Evolutionary conservation across 2,113 vertebrate species (phyloP).

Genomic region (Podilymbus podiceps): DNA sequence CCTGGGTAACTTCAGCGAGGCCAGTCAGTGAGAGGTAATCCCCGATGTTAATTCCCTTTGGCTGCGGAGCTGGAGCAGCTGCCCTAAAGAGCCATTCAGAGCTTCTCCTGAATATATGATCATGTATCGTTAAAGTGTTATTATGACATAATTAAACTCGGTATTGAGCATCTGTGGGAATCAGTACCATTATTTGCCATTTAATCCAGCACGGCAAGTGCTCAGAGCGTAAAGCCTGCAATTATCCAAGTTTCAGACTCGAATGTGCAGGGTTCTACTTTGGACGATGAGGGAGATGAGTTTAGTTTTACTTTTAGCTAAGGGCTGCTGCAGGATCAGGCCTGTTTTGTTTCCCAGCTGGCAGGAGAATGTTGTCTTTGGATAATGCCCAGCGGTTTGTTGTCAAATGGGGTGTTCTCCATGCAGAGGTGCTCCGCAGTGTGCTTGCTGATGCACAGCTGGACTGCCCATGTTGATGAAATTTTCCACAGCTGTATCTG

Average conservation of each 20-base stretch:
- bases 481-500: slow-evolving; percentile 42
- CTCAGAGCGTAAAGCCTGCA: neutral
- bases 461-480: neutral
- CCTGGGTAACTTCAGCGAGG: neutral
- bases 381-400: neutral
- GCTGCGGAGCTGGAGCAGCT: neutral
- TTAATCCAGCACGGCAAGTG: neutral
- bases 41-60: neutral
- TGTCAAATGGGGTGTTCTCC: neutral
- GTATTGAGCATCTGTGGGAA: neutral
- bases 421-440: neutral
- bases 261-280: accelerated
- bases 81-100: neutral
- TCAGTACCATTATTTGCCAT: neutral
- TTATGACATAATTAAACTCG: neutral
- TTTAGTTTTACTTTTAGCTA: neutral
- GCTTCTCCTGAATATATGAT: neutral
- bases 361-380: neutral
- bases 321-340: neutral
- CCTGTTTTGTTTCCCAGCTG: neutral
- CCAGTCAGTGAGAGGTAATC: neutral
- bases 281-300: neutral
- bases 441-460: neutral
- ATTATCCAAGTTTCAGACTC: neutral
- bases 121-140: neutral